These are phyloP conservation scores for Aphyosemion australe DNA, from an alignment of 2,113 vertebrate species.

Conservation along the genomic window DNA sequence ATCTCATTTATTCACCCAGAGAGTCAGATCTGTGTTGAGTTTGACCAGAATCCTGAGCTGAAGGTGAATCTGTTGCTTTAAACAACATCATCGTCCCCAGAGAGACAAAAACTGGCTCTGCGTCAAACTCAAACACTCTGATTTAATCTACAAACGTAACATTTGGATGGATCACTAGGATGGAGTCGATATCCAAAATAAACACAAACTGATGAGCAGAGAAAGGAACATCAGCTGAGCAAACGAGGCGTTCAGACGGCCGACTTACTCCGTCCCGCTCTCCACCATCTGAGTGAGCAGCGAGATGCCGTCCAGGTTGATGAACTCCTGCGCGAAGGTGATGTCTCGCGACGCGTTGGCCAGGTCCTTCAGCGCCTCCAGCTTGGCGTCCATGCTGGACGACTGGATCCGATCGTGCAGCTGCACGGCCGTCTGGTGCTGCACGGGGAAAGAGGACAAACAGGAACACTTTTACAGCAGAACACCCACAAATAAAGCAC, in stretches of 20 bases:
- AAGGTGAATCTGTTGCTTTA: neutral
- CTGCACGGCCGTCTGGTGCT: slow-evolving; percentile 91
- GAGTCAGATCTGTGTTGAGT: neutral
- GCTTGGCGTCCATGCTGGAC: slow-evolving; percentile 95
- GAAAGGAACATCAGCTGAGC: neutral
- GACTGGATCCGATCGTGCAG: slow-evolving; percentile 96
- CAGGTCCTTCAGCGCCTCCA: slow-evolving; percentile 94
- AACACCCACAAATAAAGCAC: neutral
- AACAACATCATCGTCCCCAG: neutral
- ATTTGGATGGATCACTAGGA: neutral
- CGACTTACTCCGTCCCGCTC: slow-evolving; percentile 95
- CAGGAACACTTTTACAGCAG: neutral
- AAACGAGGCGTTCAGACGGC: neutral
- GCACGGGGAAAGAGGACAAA: neutral
- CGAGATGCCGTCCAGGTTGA: slow-evolving; percentile 96
- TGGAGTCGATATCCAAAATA: neutral
- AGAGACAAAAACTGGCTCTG: neutral
- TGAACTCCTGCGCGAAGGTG: slow-evolving; percentile 98
- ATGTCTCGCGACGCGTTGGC: slow-evolving; percentile 93
- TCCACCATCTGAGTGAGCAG: slow-evolving; percentile 98
- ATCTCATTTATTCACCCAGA: neutral
- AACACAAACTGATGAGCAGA: neutral
- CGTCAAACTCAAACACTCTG: neutral
- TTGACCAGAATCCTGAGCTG: neutral
- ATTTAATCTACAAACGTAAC: neutral